These are phyloP conservation scores for Limanda limanda DNA, from an alignment of 2,113 vertebrate species.

Conservation along the genomic window DNA sequence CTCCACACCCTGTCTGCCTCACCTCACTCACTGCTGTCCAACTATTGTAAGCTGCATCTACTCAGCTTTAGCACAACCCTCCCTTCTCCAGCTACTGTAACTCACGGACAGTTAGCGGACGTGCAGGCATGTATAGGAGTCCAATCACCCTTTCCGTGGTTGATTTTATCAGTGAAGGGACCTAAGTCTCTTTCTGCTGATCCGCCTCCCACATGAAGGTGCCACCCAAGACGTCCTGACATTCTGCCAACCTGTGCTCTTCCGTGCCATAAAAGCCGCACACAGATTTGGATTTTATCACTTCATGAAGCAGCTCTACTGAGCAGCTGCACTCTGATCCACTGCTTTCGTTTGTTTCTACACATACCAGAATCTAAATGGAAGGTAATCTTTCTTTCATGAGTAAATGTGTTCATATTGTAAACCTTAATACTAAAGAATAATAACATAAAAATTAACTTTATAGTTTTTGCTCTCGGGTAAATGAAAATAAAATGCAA, in stretches of 20 bases:
- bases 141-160: background rate
- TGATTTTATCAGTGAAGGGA: background rate
- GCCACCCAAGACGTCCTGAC: conserved; percentile 16
- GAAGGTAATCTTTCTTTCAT: background rate
- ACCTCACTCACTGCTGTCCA: conserved; percentile 30
- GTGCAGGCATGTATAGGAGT: background rate
- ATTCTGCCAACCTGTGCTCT: conserved; percentile 26
- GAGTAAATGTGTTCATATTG: background rate
- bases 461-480: too few species aligned
- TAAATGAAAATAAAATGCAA: too few species aligned
- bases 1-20: conserved; percentile 28
- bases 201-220: conserved; percentile 42
- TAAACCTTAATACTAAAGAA: background rate
- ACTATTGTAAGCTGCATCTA: conserved; percentile 36
- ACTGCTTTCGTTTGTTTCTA: too few species aligned
- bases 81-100: conserved; percentile 43
- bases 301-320: conserved; percentile 26
- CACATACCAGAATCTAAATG: too few species aligned
- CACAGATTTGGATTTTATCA: conserved; percentile 35
- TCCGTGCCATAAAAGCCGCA: conserved; percentile 15
- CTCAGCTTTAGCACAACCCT: conserved; percentile 43
- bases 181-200: conserved; percentile 26
- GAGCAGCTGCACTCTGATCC: too few species aligned
- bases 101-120: conserved; percentile 15
- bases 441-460: background rate